A percentile compares a stretch with the other conserved stretches of the same genome.
Evolutionary conservation across 1,140 invertebrate species (phyloP).

Genomic region (Drosophila aff.): DNA sequence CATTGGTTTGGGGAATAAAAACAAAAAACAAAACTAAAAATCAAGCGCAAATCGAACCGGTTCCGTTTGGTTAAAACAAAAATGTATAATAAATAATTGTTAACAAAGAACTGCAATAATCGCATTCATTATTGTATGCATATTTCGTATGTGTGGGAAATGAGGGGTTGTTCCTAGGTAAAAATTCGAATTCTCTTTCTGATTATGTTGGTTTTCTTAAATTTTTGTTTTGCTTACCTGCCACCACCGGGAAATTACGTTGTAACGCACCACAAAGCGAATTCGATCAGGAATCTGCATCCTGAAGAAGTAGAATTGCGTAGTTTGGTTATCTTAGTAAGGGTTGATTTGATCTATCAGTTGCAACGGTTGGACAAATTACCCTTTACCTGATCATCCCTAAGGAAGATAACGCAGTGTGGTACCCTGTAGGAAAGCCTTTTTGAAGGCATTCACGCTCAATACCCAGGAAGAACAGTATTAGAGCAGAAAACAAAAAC

Average conservation of each 20-base stretch:
- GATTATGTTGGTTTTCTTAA: constrained; percentile 5
- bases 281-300: constrained; percentile 1
- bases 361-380: neutral
- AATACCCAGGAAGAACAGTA: constrained; percentile 6
- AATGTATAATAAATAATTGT: constrained; percentile 36
- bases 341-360: neutral
- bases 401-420: neutral
- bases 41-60: constrained; percentile 51
- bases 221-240: constrained; percentile 26
- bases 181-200: neutral
- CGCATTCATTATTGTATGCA: constrained; percentile 28
- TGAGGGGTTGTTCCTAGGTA: constrained; percentile 21
- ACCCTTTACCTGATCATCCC: constrained; percentile 1
- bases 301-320: neutral
- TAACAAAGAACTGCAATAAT: constrained; percentile 43
- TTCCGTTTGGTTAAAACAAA: constrained; percentile 48
- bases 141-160: neutral
- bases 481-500: constrained; percentile 18
- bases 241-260: constrained; percentile 22
- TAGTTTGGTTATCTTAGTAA: neutral
- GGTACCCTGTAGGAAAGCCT: constrained; percentile 11
- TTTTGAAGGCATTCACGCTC: neutral
- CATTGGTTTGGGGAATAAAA: constrained; percentile 2
- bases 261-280: constrained; percentile 5
- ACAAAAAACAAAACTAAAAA: constrained; percentile 22